Evolutionary conservation across 1,140 invertebrate genomes (phyloP).

Genomic region (Maconellicoccus hirsutus): DNA sequence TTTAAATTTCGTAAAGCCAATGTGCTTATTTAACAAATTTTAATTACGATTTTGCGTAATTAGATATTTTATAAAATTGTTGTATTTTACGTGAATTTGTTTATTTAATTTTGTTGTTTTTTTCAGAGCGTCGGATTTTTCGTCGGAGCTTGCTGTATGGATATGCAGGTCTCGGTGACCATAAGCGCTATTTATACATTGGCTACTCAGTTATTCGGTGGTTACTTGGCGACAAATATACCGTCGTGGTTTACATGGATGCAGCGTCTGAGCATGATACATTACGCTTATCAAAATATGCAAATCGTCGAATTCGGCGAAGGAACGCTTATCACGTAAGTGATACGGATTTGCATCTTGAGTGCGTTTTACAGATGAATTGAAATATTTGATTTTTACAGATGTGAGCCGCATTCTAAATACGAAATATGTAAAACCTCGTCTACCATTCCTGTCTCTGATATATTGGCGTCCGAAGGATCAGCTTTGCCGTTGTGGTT

Average conservation of each 20-base stretch:
- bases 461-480: conserved; percentile 53
- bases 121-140: conserved; percentile 69
- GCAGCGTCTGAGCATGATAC: conserved; percentile 64
- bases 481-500: conserved; percentile 53
- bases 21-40: too few species aligned
- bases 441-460: conserved; percentile 48
- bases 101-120: neutral
- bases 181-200: conserved; percentile 67
- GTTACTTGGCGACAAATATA: conserved; percentile 66
- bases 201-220: conserved; percentile 68
- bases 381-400: conserved; percentile 33
- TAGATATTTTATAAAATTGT: too few species aligned
- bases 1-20: too few species aligned
- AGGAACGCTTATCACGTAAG: conserved; percentile 56
- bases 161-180: conserved; percentile 68
- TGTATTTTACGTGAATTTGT: too few species aligned
- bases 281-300: conserved; percentile 79
- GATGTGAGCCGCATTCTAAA: conserved; percentile 54
- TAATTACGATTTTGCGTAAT: too few species aligned
- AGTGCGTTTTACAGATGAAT: neutral
- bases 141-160: conserved; percentile 66
- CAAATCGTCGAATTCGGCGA: conserved; percentile 69
- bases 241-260: conserved; percentile 69
- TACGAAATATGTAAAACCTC: conserved; percentile 49
- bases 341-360: neutral